Conservation (phyloP, 2,113 vertebrate species). For the Cyprinus carpio region DNA sequence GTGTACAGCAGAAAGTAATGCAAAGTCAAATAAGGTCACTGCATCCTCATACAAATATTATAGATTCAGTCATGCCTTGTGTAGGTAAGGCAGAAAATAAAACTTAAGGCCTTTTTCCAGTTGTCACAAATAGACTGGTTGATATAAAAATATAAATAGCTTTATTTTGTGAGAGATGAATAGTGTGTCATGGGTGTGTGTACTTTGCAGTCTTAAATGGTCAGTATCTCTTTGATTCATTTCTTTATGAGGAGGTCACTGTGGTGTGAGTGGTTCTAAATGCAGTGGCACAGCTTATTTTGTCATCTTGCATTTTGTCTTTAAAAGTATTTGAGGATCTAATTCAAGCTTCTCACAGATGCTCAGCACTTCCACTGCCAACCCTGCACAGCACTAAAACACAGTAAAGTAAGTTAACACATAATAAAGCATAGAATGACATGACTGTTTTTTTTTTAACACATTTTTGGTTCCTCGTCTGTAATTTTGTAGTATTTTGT, state of each 20-base stretch:
- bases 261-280: slow-evolving; percentile 65
- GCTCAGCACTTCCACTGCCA: slow-evolving; percentile 2
- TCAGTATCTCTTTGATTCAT: slow-evolving; percentile 39
- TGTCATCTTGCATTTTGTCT: slow-evolving; percentile 60
- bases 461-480: background rate
- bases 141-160: slow-evolving; percentile 26
- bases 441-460: background rate
- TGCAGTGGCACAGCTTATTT: slow-evolving; percentile 64
- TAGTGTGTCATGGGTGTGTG: slow-evolving; percentile 28
- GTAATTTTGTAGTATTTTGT: background rate
- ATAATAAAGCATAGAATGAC: background rate
- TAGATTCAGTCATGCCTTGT: background rate
- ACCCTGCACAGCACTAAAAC: background rate
- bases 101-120: background rate
- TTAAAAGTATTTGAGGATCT: slow-evolving; percentile 66
- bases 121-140: background rate
- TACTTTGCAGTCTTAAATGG: slow-evolving; percentile 36
- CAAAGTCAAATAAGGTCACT: slow-evolving; percentile 30
- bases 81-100: background rate
- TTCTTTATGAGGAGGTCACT: slow-evolving; percentile 52
- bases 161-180: slow-evolving; percentile 31
- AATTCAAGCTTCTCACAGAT: background rate
- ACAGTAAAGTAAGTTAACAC: background rate
- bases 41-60: background rate
- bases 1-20: slow-evolving; percentile 54